Conservation (phyloP, 2,113 vertebrate species). For the Bos javanicus region DNA sequence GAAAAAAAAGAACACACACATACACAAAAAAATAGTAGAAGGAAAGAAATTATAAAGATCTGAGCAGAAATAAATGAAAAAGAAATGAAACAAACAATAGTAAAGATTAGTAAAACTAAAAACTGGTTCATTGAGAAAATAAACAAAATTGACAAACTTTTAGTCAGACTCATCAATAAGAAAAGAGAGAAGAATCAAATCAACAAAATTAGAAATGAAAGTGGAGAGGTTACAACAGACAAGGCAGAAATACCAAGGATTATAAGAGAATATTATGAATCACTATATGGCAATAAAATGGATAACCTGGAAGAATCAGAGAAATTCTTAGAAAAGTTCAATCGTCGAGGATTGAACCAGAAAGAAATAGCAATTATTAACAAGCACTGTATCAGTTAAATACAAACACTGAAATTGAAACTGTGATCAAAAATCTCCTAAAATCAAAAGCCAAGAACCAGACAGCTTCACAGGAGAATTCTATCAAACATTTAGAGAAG, state of each 20-base stretch:
- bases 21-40: neutral
- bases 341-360: accelerated
- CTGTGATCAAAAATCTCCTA: neutral
- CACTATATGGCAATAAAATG: neutral
- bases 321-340: neutral
- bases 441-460: neutral
- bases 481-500: neutral
- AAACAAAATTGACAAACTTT: neutral
- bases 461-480: neutral
- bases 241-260: neutral
- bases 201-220: neutral
- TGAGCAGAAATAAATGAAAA: neutral
- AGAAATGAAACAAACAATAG: neutral
- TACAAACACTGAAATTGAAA: neutral
- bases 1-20: neutral
- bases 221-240: neutral
- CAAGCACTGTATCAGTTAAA: neutral
- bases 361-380: neutral
- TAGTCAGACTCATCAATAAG: neutral
- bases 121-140: neutral
- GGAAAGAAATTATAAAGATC: neutral
- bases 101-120: neutral
- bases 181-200: neutral
- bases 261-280: neutral
- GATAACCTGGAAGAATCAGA: neutral